A percentile compares a stretch with the other conserved stretches of the same genome.
These are phyloP conservation scores for Cybosia mesomella DNA, from an alignment of 2,888 invertebrate genomes.

Conservation along the genomic window DNA sequence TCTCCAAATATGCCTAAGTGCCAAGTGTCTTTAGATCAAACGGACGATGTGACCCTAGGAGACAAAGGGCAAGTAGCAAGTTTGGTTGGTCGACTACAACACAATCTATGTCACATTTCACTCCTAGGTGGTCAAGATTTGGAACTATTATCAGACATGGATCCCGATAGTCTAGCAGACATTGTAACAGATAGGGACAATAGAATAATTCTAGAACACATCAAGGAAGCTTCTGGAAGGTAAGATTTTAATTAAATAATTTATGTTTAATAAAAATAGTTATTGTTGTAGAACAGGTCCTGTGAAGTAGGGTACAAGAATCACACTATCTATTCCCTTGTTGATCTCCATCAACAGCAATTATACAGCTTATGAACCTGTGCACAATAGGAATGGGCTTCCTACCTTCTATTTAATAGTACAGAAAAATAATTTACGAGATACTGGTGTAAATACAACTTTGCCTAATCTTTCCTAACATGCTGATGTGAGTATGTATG, in stretches of 20 bases:
- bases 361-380: neutral
- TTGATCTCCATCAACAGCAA: neutral
- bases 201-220: constrained; percentile 92
- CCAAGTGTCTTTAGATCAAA: constrained; percentile 87
- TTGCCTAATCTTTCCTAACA: too few species aligned
- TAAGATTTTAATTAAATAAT: constrained; percentile 57
- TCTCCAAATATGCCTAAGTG: constrained; percentile 88
- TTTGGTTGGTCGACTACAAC: constrained; percentile 92
- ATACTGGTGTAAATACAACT: too few species aligned
- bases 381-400: too few species aligned
- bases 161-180: constrained; percentile 94
- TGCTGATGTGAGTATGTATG: too few species aligned
- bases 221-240: constrained; percentile 94
- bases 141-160: constrained; percentile 95
- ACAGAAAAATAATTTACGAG: too few species aligned
- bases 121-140: constrained; percentile 94
- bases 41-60: constrained; percentile 84
- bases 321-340: neutral
- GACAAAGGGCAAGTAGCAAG: constrained; percentile 89
- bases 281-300: neutral
- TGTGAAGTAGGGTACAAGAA: too few species aligned
- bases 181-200: constrained; percentile 91
- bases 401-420: too few species aligned
- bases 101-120: constrained; percentile 94
- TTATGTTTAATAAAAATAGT: constrained; percentile 2